A percentile compares a stretch with the other conserved stretches of the same genome.
These are phyloP conservation scores for Sarcophaga carnaria DNA, from an alignment of 2,888 invertebrate species.

Conservation along the genomic window DNA sequence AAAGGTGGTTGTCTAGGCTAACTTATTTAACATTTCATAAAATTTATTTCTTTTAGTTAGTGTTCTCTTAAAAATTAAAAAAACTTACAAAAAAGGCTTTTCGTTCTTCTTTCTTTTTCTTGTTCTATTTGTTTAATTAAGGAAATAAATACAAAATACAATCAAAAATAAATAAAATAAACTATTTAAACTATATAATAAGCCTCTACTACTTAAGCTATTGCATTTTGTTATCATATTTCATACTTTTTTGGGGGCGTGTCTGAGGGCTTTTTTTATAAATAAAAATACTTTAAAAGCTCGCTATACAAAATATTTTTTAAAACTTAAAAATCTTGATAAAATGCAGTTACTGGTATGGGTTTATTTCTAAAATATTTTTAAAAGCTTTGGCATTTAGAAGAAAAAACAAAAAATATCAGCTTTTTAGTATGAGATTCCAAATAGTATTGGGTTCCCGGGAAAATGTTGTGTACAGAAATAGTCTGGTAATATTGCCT, in stretches of 20 bases:
- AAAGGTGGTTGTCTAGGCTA: constrained; percentile 52
- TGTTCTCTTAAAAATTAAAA: neutral
- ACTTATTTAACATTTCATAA: neutral
- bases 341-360: constrained; percentile 58
- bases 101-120: neutral
- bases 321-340: neutral
- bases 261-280: constrained; percentile 10
- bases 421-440: too few species aligned
- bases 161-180: constrained; percentile 46
- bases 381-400: neutral
- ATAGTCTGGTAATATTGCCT: too few species aligned
- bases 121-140: neutral
- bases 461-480: too few species aligned
- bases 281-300: constrained; percentile 32
- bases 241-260: constrained; percentile 15
- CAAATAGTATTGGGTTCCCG: too few species aligned
- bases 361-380: neutral
- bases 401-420: too few species aligned
- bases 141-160: constrained; percentile 18
- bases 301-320: constrained; percentile 18
- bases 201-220: constrained; percentile 69
- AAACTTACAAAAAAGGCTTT: constrained; percentile 20
- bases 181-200: constrained; percentile 36
- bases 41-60: constrained; percentile 1
- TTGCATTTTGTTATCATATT: constrained; percentile 47